Percentiles rank a stretch among this genome's conserved stretches.
Conservation (phyloP, 23 tunicate species). For the Halocynthia roretzi region DNA sequence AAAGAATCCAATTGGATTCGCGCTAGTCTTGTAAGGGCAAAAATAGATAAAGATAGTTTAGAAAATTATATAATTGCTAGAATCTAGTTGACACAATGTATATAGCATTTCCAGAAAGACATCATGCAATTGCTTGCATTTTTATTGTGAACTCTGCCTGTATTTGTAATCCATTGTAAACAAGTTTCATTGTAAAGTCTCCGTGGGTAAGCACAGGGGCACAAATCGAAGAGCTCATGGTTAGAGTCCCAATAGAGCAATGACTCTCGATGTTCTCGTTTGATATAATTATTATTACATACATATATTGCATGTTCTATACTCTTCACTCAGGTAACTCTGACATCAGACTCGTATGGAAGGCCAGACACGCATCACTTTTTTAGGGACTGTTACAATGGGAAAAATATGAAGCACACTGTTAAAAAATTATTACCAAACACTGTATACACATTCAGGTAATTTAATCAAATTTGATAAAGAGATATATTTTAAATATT, state of each 20-base stretch:
- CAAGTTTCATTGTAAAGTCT: too few species aligned
- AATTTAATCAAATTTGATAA: neutral
- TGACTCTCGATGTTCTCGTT: neutral
- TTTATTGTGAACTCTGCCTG: too few species aligned
- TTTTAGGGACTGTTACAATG: constrained; percentile 62
- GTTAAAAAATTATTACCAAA: constrained; percentile 57
- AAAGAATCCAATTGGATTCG: too few species aligned
- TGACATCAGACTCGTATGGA: neutral
- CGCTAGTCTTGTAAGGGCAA: too few species aligned
- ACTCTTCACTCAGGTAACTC: constrained; percentile 2
- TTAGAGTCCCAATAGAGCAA: too few species aligned
- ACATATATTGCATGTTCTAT: neutral
- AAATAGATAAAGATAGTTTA: too few species aligned
- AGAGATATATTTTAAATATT: neutral
- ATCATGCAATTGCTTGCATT: neutral
- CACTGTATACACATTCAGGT: constrained; percentile 66
- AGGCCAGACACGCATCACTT: constrained; percentile 3
- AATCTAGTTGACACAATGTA: too few species aligned
- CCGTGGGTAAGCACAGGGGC: too few species aligned
- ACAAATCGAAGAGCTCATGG: too few species aligned
- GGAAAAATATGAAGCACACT: constrained; percentile 19
- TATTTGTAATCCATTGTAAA: too few species aligned
- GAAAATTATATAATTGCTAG: too few species aligned
- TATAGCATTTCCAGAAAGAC: neutral
- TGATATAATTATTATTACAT: neutral